Evolutionary conservation across 1,140 invertebrate genomes (phyloP), one percentile per base, ranked within the genome.

Genomic region (Oppia nitens): DNA sequence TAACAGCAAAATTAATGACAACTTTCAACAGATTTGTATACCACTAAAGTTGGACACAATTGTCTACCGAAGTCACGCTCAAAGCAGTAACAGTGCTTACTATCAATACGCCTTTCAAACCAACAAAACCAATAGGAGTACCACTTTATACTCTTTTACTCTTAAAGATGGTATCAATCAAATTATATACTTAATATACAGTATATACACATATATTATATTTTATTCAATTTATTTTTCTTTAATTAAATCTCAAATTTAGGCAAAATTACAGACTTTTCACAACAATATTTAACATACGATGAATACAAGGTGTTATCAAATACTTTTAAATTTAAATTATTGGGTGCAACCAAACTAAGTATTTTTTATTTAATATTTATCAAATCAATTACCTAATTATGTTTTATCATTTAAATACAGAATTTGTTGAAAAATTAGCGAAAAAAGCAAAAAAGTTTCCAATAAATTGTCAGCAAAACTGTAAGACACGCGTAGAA

Each of bases 321-420:
- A 50, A 53, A 53, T 51, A 62, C 63, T 17, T 65, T 67, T 32
- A 62, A 61, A 17, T 68, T 67, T 32, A 62, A 64, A 48, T 56
- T 68, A 3, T 55, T 65, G 23, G 67, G 67, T 55, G 65, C 66
- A 23, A 68, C 67, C 11, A 64, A 64, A 59, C 64, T 65, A 23
- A 68, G 66, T 67, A 60, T 60, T 62, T 56, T 20, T 21, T 21
- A n/a, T 25, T 21, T 21, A 9, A 21, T n/a, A n/a, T n/a, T n/a
- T n/a, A n/a, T n/a, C n/a, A n/a, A n/a, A n/a, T n/a, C n/a, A n/a
- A n/a, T n/a, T n/a, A n/a, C n/a, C 4, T 50, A n/a, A n/a, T 25
- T 21, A 50, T 50, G 4, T 50, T 50, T 20, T 50, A 20, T 25
- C 20, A 20, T 6, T 40, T 40, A 40, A 40, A 40, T 40, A 50